These are phyloP conservation scores for Uria lomvia DNA, from an alignment of 2,113 vertebrate genomes.

Conservation along the genomic window DNA sequence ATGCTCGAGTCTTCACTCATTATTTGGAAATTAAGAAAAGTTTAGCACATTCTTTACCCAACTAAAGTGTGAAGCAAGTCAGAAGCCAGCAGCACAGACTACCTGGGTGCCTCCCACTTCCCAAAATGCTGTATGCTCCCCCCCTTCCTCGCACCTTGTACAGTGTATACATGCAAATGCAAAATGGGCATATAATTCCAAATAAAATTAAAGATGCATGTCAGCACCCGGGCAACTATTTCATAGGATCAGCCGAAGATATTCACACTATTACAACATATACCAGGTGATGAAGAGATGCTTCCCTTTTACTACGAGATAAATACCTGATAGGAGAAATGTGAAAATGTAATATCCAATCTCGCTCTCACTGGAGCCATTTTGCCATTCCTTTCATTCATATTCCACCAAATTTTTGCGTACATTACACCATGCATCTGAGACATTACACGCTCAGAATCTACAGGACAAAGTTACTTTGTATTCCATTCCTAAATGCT, in stretches of 20 bases:
- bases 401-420: rapidly evolving
- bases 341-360: rapidly evolving
- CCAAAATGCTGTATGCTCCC: background rate
- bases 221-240: background rate
- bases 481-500: background rate
- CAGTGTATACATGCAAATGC: rapidly evolving
- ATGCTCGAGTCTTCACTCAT: rapidly evolving
- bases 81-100: background rate
- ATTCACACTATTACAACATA: rapidly evolving
- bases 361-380: background rate
- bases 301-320: background rate
- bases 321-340: background rate
- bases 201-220: background rate
- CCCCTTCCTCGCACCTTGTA: rapidly evolving
- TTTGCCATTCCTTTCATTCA: background rate
- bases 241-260: background rate
- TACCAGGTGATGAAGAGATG: rapidly evolving
- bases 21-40: background rate
- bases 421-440: background rate
- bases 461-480: rapidly evolving
- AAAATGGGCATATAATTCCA: rapidly evolving
- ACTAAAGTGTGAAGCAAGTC: background rate
- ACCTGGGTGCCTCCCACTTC: background rate
- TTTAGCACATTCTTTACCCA: background rate
- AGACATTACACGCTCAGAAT: rapidly evolving